These are phyloP conservation scores for Glaucomys volans DNA, from an alignment of 2,113 vertebrate species.

Conservation along the genomic window DNA sequence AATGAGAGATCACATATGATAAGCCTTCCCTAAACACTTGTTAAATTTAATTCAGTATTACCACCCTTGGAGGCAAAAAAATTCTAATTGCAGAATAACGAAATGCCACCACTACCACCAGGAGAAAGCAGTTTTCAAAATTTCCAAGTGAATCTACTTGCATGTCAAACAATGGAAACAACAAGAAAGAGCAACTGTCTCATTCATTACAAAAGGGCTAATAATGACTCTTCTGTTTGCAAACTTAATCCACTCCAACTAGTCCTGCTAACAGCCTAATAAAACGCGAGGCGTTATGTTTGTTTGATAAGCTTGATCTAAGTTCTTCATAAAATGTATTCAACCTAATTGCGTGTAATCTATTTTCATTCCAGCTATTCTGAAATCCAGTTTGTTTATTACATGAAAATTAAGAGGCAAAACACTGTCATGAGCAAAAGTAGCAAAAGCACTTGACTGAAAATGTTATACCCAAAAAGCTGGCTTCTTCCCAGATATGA, in stretches of 20 bases:
- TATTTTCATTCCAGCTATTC: conserved; percentile 18
- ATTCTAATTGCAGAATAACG: conserved; percentile 40
- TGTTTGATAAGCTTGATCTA: conserved; percentile 17
- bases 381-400: conserved; percentile 16
- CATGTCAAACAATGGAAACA: conserved; percentile 46
- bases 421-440: conserved; percentile 40
- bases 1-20: background rate
- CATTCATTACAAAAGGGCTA: conserved; percentile 58
- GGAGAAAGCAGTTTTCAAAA: conserved; percentile 51
- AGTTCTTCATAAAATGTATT: conserved; percentile 42
- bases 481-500: background rate
- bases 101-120: background rate
- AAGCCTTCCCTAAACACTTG: conserved; percentile 53
- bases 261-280: conserved; percentile 42
- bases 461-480: conserved; percentile 10
- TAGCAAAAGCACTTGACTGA: conserved; percentile 8
- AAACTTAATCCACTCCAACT: conserved; percentile 75
- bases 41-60: conserved; percentile 37
- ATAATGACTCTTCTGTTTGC: conserved; percentile 68
- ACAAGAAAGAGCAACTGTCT: conserved; percentile 63
- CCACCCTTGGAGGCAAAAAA: conserved; percentile 1
- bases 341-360: background rate
- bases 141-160: conserved; percentile 62
- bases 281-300: background rate
- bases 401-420: conserved; percentile 32